Evolutionary conservation across 2,113 vertebrate genomes (phyloP).

Genomic region (Istiophorus platypterus): DNA sequence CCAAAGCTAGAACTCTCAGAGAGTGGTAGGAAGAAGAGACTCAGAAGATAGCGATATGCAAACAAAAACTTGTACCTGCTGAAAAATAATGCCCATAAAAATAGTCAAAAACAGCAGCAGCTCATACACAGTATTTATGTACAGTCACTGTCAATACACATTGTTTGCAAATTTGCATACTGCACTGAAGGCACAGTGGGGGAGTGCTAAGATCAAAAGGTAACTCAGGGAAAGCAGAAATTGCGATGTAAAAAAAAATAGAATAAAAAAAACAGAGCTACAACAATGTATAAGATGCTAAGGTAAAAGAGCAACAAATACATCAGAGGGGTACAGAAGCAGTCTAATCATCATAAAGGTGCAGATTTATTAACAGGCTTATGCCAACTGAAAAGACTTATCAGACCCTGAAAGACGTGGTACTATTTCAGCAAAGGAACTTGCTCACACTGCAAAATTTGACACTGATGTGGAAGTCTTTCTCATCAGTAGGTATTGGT

Average conservation of each 20-base stretch:
- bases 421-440: conserved; percentile 2
- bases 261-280: conserved; percentile 5
- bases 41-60: background rate
- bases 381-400: conserved; percentile 12
- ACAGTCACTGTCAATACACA: conserved; percentile 7
- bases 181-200: conserved; percentile 7
- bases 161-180: conserved; percentile 35
- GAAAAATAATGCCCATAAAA: conserved; percentile 24
- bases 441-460: background rate
- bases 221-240: conserved; percentile 36
- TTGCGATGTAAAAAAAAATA: conserved; percentile 17
- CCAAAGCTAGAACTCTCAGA: background rate
- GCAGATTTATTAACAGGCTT: conserved; percentile 13
- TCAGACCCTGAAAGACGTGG: background rate
- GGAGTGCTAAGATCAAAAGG: conserved; percentile 39
- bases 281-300: background rate
- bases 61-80: conserved; percentile 15
- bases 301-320: conserved; percentile 25
- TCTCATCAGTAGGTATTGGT: background rate
- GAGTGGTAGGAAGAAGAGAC: background rate
- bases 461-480: conserved; percentile 1
- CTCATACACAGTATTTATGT: conserved; percentile 17
- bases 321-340: conserved; percentile 18
- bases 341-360: conserved; percentile 14
- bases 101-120: conserved; percentile 2